Conservation (phyloP, 2,113 vertebrate genomes). For the Malaclemys terrapin region DNA sequence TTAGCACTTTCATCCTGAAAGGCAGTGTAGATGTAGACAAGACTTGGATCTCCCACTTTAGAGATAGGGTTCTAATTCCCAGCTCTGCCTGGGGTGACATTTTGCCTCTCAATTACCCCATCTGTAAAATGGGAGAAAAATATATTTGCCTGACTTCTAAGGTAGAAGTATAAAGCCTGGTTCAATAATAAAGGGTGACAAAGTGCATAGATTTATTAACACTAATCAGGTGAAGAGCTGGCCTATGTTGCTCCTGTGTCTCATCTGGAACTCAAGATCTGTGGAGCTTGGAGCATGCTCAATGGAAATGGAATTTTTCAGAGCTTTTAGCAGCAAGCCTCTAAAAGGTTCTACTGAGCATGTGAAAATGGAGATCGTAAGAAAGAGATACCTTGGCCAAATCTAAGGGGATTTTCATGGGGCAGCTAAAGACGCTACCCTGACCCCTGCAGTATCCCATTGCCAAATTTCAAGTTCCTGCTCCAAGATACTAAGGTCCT, state of each 20-base stretch:
- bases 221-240: not conserved
- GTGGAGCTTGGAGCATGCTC: not conserved
- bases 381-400: not conserved
- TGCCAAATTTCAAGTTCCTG: too few species aligned
- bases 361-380: not conserved
- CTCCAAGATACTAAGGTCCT: not conserved
- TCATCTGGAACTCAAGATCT: not conserved
- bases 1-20: conserved; percentile 1
- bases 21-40: not conserved
- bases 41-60: not conserved
- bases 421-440: not conserved
- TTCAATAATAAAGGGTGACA: not conserved
- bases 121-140: not conserved
- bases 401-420: not conserved
- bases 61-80: not conserved
- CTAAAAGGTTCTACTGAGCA: not conserved
- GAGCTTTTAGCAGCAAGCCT: not conserved
- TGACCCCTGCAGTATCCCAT: not conserved
- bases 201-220: not conserved
- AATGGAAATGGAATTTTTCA: not conserved
- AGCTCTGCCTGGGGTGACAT: not conserved
- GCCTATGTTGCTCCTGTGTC: not conserved
- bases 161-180: fast-evolving
- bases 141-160: not conserved
- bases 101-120: not conserved